These are phyloP conservation scores for Mallotus villosus DNA, from an alignment of 2,797 vertebrate genomes.

Conservation along the genomic window DNA sequence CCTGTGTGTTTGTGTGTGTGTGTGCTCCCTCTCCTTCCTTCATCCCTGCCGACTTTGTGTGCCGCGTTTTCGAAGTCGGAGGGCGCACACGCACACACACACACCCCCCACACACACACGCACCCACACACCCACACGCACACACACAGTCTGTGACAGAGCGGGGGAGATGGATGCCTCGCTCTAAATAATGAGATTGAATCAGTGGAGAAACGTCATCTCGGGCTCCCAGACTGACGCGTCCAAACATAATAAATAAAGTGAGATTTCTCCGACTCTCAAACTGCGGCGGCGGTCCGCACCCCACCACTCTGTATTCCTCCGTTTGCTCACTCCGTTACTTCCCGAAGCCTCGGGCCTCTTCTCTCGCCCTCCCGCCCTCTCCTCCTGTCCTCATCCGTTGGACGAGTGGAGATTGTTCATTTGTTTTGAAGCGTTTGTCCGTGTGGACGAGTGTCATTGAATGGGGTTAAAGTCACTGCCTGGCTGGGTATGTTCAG, in stretches of 20 bases:
- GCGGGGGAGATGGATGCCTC: constrained; percentile 12
- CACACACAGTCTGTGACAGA: background rate
- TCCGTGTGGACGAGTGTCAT: background rate
- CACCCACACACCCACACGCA: background rate
- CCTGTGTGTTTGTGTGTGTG: constrained; percentile 1
- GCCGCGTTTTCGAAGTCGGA: too few relatives aligned
- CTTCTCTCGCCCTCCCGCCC: background rate
- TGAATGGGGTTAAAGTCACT: background rate
- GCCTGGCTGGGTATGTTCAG: background rate
- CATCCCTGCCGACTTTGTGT: background rate
- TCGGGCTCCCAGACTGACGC: constrained; percentile 8
- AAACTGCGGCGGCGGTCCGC: background rate
- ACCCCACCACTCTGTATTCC: background rate
- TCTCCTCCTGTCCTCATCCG: background rate
- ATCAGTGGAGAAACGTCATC: constrained; percentile 18
- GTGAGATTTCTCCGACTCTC: background rate
- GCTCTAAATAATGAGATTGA: constrained; percentile 2
- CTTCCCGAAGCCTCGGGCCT: too few relatives aligned
- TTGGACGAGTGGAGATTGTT: background rate
- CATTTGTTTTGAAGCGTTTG: constrained; percentile 16
- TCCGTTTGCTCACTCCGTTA: background rate
- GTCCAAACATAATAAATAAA: constrained; percentile 11
- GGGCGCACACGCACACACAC: too few relatives aligned
- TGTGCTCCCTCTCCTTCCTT: too few relatives aligned
- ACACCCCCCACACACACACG: too few relatives aligned